A percentile compares a stretch with the other conserved stretches of the same genome.
Evolutionary conservation across 2,797 vertebrate species (phyloP).

Genomic region (Hippoglossus hippoglossus): DNA sequence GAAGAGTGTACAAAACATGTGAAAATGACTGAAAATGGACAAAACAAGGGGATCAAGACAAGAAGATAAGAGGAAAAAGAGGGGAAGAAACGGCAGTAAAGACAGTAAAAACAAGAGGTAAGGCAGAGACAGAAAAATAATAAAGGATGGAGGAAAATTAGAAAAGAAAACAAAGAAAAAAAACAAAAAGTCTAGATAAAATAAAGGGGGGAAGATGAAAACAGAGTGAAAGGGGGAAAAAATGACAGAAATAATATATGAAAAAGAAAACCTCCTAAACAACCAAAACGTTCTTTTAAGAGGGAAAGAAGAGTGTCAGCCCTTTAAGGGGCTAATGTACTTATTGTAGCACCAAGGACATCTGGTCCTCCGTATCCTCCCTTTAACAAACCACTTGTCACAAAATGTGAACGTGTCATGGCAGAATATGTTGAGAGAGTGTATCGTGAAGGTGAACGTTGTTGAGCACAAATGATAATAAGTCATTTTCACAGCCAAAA

Average conservation of each 20-base stretch:
- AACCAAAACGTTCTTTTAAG: background rate
- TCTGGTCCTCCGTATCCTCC: background rate
- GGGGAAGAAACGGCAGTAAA: too few relatives aligned
- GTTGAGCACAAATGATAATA: background rate
- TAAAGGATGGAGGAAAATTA: too few relatives aligned
- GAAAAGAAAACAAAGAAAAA: background rate
- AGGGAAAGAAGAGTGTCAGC: background rate
- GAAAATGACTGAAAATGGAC: too few relatives aligned
- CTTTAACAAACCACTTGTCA: background rate
- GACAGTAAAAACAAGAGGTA: too few relatives aligned
- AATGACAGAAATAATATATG: background rate
- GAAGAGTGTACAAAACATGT: too few relatives aligned
- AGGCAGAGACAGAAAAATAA: too few relatives aligned
- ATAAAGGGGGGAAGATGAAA: background rate
- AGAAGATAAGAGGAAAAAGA: background rate
- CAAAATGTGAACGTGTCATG: conserved; percentile 12
- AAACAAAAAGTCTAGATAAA: too few relatives aligned
- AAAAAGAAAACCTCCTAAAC: background rate
- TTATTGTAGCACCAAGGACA: conserved; percentile 42
- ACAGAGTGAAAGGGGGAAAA: background rate
- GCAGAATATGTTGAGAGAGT: conserved; percentile 4
- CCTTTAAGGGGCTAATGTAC: conserved; percentile 27
- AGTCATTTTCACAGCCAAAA: background rate
- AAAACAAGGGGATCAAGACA: background rate
- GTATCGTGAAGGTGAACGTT: conserved; percentile 9